Evolutionary conservation across 2,888 invertebrate genomes (phyloP).

Genomic region (Tachina grossa): DNA sequence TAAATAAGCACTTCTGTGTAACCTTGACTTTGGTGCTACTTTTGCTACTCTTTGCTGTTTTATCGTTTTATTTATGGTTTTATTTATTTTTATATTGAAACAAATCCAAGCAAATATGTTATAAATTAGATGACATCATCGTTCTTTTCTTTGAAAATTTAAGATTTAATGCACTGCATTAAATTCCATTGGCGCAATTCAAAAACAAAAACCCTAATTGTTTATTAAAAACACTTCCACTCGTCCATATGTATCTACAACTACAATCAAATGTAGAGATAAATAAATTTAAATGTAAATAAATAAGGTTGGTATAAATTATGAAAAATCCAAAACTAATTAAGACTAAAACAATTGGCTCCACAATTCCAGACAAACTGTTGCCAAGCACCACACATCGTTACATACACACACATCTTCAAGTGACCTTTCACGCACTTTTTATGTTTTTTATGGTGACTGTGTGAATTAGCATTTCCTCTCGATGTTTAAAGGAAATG

Average conservation of each 20-base stretch:
- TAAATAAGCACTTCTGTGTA: not conserved
- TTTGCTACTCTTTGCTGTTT: constrained; percentile 12
- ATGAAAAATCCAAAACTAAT: not conserved
- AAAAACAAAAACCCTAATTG: constrained; percentile 16
- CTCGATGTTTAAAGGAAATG: not conserved
- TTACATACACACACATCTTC: not conserved
- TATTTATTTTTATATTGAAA: constrained; percentile 9
- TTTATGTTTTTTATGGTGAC: not conserved
- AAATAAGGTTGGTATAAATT: constrained; percentile 4
- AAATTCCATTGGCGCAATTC: constrained; percentile 31
- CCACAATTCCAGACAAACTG: constrained; percentile 56
- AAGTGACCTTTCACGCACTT: not conserved
- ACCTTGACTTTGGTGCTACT: constrained; percentile 53
- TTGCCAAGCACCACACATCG: constrained; percentile 33
- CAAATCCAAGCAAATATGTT: constrained; percentile 5
- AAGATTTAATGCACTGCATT: constrained; percentile 42
- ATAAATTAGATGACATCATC: constrained; percentile 55
- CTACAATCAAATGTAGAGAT: not conserved
- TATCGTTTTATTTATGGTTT: constrained; percentile 14
- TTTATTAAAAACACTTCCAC: constrained; percentile 59
- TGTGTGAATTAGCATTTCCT: constrained; percentile 3
- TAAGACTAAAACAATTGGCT: constrained; percentile 49
- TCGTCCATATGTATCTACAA: too few species aligned
- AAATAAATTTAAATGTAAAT: too few species aligned
- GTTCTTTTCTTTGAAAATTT: constrained; percentile 12